A percentile compares a stretch with the other conserved stretches of the same genome.
These are phyloP conservation scores for Microvelia longipes DNA, from an alignment of 1,140 invertebrate genomes.

Conservation along the genomic window DNA sequence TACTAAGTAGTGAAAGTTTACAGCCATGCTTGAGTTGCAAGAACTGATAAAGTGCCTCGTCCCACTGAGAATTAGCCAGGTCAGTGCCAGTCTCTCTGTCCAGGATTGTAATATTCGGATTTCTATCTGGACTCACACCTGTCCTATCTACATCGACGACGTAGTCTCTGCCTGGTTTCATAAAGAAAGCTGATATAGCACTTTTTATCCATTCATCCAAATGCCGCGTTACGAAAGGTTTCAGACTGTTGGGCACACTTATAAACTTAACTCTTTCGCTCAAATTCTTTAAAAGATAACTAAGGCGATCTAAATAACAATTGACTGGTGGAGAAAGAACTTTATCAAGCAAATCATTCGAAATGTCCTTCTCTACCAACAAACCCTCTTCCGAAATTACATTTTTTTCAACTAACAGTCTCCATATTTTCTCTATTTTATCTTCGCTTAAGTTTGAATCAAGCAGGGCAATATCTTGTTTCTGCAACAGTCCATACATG, in stretches of 20 bases:
- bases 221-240: slow-evolving; percentile 18
- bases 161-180: slow-evolving; percentile 20
- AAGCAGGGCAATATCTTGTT: slow-evolving; percentile 24
- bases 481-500: background rate
- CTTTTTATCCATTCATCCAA: slow-evolving; percentile 23
- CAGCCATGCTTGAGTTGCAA: slow-evolving; percentile 31
- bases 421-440: slow-evolving; percentile 10
- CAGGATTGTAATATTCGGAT: slow-evolving; percentile 26
- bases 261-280: slow-evolving; percentile 8
- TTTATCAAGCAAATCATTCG: background rate
- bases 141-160: slow-evolving; percentile 23
- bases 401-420: background rate
- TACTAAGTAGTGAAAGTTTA: slow-evolving; percentile 25
- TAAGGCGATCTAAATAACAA: background rate
- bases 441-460: slow-evolving; percentile 21
- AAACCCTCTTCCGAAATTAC: background rate
- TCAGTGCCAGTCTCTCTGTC: slow-evolving; percentile 32
- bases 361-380: background rate
- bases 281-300: background rate
- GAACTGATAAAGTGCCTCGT: slow-evolving; percentile 31
- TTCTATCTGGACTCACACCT: slow-evolving; percentile 19
- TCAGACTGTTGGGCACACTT: slow-evolving; percentile 17
- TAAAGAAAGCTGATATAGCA: slow-evolving; percentile 19
- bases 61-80: slow-evolving; percentile 28
- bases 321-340: background rate